Conservation (phyloP, 2,888 invertebrate species). For the Copidosoma aretas region DNA sequence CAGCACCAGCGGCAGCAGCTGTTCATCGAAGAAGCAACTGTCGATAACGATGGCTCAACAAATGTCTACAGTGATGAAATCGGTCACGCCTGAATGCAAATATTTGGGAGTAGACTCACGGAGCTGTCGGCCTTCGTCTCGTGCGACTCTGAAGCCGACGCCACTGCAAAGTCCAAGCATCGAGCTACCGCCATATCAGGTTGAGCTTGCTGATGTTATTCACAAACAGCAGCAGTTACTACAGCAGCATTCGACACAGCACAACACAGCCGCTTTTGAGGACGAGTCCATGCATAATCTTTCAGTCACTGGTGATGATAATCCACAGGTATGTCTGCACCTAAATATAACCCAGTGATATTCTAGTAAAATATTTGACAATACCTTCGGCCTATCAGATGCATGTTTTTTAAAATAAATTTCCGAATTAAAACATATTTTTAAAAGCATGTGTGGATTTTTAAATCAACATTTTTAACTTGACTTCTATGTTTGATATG, state of each 20-base stretch:
- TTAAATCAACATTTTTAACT: no score
- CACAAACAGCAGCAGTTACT: constrained; percentile 35
- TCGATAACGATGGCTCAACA: constrained; percentile 47
- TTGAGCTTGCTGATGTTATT: constrained; percentile 25
- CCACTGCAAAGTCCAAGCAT: constrained; percentile 67
- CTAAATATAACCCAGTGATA: no score
- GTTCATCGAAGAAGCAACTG: constrained; percentile 62
- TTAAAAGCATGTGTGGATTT: no score
- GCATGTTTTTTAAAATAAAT: no score
- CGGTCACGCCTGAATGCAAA: constrained; percentile 48
- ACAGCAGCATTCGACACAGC: no score
- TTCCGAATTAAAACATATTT: no score
- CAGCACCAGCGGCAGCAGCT: constrained; percentile 29
- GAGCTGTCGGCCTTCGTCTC: constrained; percentile 61
- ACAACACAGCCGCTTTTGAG: no score
- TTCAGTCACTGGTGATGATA: background rate
- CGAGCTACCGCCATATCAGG: constrained; percentile 48
- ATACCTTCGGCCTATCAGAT: no score
- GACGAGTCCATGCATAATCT: background rate
- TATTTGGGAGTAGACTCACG: constrained; percentile 44
- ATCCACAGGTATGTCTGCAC: background rate
- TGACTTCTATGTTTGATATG: no score
- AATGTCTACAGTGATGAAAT: constrained; percentile 49
- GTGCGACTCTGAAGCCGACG: constrained; percentile 64
- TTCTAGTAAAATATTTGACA: no score